Evolutionary conservation across 2,797 vertebrate species (phyloP), one percentile per base, ranked within the genome.

Genomic region (Sebastes trivittatus): DNA sequence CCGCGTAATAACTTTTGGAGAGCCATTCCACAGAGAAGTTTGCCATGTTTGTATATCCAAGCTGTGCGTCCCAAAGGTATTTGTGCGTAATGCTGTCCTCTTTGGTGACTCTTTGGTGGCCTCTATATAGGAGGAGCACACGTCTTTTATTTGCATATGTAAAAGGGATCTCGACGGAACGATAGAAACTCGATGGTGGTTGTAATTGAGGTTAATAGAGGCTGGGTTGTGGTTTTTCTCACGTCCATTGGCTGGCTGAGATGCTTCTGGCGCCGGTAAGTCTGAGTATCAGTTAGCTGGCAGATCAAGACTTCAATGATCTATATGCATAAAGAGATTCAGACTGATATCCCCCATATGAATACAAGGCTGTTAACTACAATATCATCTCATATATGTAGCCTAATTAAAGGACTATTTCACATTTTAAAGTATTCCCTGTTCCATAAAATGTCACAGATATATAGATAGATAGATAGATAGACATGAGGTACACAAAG

Each of bases 171-270:
- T 93, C 92, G 83, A 72, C 86, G 89, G 93, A 94, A 93, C 91
- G 93, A 95, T 93, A 90, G 93, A 90, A 91, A 82, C 90, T 81
- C 83, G 90, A 95, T 93, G 88, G 93, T 76, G 59, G 88, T 84
- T 92, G 93, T 95, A 95, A 96, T 94, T 92, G 92, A 76, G 89
- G 86, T 84, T 95, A 95, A 95, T 95, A 84, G 92, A 92, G 92
- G 89, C 76, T 14, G 81, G 85, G 90, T 85, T 89, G 91, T 85
- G 90, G 30, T 29, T 91, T 89, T 93, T 93, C 89, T 83, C 92
- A 89, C 84, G 32, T 88, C 7, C 72, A 11, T 60, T 62, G 85
- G 32, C 78, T 76, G 83, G 36, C 85, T 83, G 75, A 80, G 84
- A 87, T 78, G 89, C 88, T 68, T 6, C 82, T 36, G 96, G 97